These are phyloP conservation scores for Latheticus oryzae DNA, from an alignment of 2,888 invertebrate species.

Conservation along the genomic window DNA sequence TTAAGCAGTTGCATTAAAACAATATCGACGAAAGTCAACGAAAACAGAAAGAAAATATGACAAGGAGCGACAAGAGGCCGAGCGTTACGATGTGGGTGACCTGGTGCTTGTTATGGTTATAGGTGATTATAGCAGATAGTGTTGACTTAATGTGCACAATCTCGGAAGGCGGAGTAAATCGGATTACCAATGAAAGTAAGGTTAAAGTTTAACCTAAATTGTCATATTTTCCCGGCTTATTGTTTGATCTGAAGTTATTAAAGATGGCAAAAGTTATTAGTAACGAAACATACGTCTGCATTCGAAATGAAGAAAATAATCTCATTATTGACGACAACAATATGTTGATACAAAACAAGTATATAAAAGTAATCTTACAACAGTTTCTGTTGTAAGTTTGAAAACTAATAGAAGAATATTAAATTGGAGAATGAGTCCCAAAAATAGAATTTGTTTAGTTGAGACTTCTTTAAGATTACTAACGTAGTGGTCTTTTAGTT, in stretches of 20 bases:
- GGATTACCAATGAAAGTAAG: not conserved
- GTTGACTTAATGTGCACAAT: not conserved
- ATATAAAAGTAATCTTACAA: not conserved
- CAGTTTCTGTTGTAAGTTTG: too few relatives aligned
- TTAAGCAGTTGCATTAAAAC: slow-evolving; percentile 30
- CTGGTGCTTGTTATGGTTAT: slow-evolving; percentile 44
- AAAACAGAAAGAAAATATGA: slow-evolving; percentile 41
- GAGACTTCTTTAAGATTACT: too few relatives aligned
- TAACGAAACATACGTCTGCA: not conserved
- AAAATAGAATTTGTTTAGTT: too few relatives aligned
- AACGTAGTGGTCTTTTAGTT: too few relatives aligned
- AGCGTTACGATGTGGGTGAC: slow-evolving; percentile 32
- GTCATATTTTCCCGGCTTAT: not conserved
- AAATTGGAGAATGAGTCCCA: too few relatives aligned
- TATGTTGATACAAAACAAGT: not conserved
- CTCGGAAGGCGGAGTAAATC: not conserved
- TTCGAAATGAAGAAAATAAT: not conserved
- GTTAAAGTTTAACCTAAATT: not conserved
- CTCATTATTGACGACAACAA: not conserved
- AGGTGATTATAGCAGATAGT: too few relatives aligned
- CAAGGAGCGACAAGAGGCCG: slow-evolving; percentile 20
- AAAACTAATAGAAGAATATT: slow-evolving; percentile 1
- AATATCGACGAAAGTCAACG: slow-evolving; percentile 39
- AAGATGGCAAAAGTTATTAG: not conserved
- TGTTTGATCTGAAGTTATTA: not conserved